phyloP scores from a whole-genome alignment of 2,113 vertebrate species.

The Phaethon lepturus region DNA sequence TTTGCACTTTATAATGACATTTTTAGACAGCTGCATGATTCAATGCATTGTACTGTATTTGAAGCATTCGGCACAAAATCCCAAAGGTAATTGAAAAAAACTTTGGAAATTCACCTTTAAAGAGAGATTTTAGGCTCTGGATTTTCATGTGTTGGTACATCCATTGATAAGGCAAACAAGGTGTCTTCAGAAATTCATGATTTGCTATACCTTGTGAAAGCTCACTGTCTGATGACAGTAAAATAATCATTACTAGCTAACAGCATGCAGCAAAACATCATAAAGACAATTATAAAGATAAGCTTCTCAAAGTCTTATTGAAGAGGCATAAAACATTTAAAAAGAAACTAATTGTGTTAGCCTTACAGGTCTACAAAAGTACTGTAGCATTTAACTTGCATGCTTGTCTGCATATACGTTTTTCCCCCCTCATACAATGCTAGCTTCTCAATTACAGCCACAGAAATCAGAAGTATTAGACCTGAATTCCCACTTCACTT shows the following conservation, averaged over 20 bases:
- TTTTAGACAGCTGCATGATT: neutral
- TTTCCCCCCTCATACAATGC: neutral
- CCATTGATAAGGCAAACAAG: neutral
- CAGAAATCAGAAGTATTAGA: constrained; percentile 11
- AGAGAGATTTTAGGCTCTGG: neutral
- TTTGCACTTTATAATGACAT: neutral
- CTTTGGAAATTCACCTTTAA: neutral
- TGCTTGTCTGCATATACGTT: neutral
- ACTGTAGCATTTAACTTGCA: neutral
- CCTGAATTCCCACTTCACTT: constrained; percentile 9
- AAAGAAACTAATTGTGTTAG: neutral
- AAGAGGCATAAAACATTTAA: neutral
- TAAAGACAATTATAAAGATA: neutral
- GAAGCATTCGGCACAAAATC: neutral
- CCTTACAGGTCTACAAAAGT: neutral
- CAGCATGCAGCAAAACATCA: neutral
- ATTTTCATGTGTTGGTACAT: neutral
- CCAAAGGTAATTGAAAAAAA: neutral
- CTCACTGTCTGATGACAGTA: neutral
- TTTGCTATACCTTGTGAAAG: neutral
- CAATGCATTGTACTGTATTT: neutral
- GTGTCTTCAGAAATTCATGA: neutral
- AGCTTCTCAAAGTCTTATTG: neutral
- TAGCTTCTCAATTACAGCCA: constrained; percentile 20
- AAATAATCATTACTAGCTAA: neutral